phyloP scores from a whole-genome alignment of 2,113 vertebrate species.

The Sula dactylatra region DNA sequence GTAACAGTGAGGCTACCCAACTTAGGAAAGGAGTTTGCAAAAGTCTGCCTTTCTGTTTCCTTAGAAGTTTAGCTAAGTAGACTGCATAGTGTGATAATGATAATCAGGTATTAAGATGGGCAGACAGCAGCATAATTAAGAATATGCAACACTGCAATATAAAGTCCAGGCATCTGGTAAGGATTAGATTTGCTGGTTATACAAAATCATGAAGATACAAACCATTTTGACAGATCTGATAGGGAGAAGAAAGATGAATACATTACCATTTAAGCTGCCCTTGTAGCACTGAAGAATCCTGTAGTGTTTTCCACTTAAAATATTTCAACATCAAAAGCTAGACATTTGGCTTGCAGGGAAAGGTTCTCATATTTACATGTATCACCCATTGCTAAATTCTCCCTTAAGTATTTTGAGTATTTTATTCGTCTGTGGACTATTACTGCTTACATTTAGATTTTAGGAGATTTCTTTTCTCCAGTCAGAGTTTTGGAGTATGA shows the following conservation, averaged over 20 bases:
- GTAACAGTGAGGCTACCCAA: neutral
- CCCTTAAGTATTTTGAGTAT: neutral
- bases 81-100: neutral
- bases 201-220: constrained; percentile 36
- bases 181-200: constrained; percentile 33
- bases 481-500: neutral
- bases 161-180: constrained; percentile 40
- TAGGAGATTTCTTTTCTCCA: neutral
- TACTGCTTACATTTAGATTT: neutral
- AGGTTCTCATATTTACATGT: neutral
- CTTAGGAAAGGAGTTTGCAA: neutral
- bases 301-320: constrained; percentile 33
- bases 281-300: constrained; percentile 17
- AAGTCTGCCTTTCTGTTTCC: neutral
- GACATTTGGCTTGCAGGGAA: neutral
- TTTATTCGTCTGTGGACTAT: neutral
- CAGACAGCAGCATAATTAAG: constrained; percentile 7
- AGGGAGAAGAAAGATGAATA: constrained; percentile 25
- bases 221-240: constrained; percentile 27
- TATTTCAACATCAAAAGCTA: constrained; percentile 40
- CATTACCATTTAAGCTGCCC: neutral
- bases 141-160: neutral
- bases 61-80: constrained; percentile 6
- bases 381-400: neutral
- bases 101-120: neutral